Percentiles rank a stretch among this genome's conserved stretches.
phyloP scores from a whole-genome alignment of 2,113 vertebrate genomes.

The Oncorhynchus nerka region DNA sequence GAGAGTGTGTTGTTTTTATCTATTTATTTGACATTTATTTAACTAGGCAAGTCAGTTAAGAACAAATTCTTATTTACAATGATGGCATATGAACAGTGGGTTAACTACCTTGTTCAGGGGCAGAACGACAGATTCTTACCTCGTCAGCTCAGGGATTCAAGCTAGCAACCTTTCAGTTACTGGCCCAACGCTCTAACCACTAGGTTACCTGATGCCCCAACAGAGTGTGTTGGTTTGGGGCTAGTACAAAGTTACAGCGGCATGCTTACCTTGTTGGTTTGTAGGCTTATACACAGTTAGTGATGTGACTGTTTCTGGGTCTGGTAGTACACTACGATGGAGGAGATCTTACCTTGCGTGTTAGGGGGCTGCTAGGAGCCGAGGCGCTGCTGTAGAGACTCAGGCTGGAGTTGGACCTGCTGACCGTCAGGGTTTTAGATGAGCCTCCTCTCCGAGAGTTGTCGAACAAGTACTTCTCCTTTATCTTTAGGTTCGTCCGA shows the following conservation, averaged over 20 bases:
- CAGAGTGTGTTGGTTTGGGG: no score
- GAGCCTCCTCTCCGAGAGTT: constrained; percentile 46
- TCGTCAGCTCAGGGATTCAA: no score
- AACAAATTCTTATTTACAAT: no score
- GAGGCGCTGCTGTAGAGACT: constrained; percentile 89
- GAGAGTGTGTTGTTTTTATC: no score
- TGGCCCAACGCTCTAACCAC: no score
- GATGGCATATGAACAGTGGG: no score
- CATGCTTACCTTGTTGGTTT: neutral
- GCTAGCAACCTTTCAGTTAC: neutral
- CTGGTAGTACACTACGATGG: neutral
- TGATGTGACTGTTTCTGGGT: neutral
- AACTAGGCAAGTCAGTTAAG: neutral
- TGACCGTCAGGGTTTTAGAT: constrained; percentile 77
- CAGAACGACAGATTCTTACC: no score
- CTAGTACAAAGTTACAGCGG: neutral
- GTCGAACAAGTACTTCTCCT: constrained; percentile 83
- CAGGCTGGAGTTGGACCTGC: constrained; percentile 84
- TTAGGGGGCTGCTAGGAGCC: constrained; percentile 85
- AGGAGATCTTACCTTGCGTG: constrained; percentile 73
- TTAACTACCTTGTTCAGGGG: no score
- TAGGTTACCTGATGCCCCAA: no score
- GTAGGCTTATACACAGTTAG: neutral
- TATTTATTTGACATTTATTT: no score
- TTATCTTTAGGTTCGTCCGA: constrained; percentile 90